A percentile compares a stretch with the other conserved stretches of the same genome.
Conservation (phyloP, 2,113 vertebrate genomes). For the Pachyramphus minor region DNA sequence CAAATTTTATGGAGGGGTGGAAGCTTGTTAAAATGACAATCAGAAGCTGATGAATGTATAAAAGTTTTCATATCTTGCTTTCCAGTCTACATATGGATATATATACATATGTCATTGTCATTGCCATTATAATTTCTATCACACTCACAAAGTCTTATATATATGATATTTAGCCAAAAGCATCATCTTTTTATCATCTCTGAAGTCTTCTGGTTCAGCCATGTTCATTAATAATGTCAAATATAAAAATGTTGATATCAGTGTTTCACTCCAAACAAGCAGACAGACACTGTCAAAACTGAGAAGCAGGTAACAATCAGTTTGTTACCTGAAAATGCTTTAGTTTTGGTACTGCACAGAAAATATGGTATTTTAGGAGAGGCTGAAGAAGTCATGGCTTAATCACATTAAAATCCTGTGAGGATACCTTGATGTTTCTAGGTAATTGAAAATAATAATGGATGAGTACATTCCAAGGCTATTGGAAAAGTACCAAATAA, state of each 20-base stretch:
- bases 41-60: background rate
- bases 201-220: background rate
- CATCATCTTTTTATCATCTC: background rate
- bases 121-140: background rate
- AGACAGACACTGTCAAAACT: background rate
- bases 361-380: background rate
- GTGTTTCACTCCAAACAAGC: background rate
- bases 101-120: background rate
- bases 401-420: conserved; percentile 25
- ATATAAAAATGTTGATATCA: background rate
- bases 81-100: background rate
- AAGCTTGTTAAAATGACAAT: background rate
- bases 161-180: background rate
- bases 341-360: background rate
- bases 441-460: background rate
- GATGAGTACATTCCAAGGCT: background rate
- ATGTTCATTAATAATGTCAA: background rate
- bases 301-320: background rate
- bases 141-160: background rate
- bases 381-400: background rate
- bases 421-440: background rate
- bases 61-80: background rate
- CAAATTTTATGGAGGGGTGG: background rate
- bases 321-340: background rate
- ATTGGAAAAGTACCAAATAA: conserved; percentile 13